A percentile compares a stretch with the other conserved stretches of the same genome.
Evolutionary conservation across 2,888 invertebrate species (phyloP).

Genomic region (Pristionchus fissidentatus): DNA sequence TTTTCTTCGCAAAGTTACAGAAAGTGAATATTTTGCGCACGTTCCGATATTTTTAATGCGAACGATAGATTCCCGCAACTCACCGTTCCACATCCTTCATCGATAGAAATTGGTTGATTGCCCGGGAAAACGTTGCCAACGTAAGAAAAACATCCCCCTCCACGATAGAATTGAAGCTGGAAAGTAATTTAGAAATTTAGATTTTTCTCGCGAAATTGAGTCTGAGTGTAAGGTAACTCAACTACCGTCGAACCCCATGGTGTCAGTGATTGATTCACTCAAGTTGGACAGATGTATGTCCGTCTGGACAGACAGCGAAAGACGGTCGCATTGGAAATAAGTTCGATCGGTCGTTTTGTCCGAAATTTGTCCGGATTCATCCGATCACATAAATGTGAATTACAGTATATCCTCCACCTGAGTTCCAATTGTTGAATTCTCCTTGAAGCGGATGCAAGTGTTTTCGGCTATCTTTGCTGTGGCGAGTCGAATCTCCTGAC

Average conservation of each 20-base stretch:
- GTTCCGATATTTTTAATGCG: not conserved
- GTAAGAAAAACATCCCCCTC: not conserved
- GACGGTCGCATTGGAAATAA: too few relatives aligned
- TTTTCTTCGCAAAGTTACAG: too few relatives aligned
- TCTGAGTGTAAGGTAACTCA: too few relatives aligned
- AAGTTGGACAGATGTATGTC: too few relatives aligned
- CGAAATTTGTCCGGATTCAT: not conserved
- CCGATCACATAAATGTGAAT: not conserved
- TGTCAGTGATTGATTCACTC: too few relatives aligned
- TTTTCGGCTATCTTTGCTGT: not conserved
- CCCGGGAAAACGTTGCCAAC: not conserved
- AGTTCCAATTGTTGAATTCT: not conserved
- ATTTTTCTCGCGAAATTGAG: too few relatives aligned
- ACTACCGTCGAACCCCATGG: too few relatives aligned
- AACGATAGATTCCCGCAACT: not conserved
- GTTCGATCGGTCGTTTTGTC: too few relatives aligned
- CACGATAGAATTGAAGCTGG: constrained; percentile 24
- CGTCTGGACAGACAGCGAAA: too few relatives aligned
- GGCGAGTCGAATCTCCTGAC: not conserved
- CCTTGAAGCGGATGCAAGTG: not conserved
- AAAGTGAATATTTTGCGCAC: too few relatives aligned
- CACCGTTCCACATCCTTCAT: not conserved
- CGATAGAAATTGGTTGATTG: not conserved
- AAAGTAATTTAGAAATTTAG: not conserved
- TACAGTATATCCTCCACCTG: not conserved